Base-by-base conservation (phyloP, 30 jellyfish, hydroid and myxozoan genomes). In the Aurelia aurita region DNA sequence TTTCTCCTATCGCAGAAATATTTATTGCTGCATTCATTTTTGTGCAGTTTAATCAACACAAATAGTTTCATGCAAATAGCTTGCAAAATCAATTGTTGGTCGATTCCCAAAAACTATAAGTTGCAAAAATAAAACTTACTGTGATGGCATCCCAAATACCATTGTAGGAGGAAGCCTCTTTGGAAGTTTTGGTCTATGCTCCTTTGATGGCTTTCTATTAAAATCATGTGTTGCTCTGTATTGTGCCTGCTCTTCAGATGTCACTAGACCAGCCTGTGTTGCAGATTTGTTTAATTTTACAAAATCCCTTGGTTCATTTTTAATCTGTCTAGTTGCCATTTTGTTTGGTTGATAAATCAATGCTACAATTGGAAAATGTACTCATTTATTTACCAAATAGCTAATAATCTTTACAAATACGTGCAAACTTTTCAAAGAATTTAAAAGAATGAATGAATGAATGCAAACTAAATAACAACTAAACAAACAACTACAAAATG, bases 111-210 rank as follows among this genome's bases (percentile, higher is more conserved):
- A n/a, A n/a, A n/a, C n/a, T 34, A 10, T 10, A 34, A 34, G 46
- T 7, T 34, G 5, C 46, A 34, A 3, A 34, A 34, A 34, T 3
- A 34, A 3, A 34, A 49, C 97, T 69, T 79, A 94, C 99, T 79
- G 95, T 70, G 99, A 89, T 15, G 99, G 97, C 5, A 82, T 96
- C 15, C 99, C 99, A 78, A 58, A 94, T 9, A 94, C 97, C 89
- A 78, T 75, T 22, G 87, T 78, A 49, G 93, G 92, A 4, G 97
- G 96, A n/a, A 81, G 78, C 63, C 96, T 68, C 46, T 54, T 75
- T 34, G 89, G 96, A 31, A 77, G 79, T 58, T 76, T 87, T 60
- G 65, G 60, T n/a, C 63, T 81, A 4, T 53, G 51, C 21, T 80
- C 90, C 29, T 15, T 66, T 29, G 86, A 64, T 0, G 90, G 90